Evolutionary conservation across 1,140 invertebrate genomes (phyloP).

Genomic region (Papilio machaon): DNA sequence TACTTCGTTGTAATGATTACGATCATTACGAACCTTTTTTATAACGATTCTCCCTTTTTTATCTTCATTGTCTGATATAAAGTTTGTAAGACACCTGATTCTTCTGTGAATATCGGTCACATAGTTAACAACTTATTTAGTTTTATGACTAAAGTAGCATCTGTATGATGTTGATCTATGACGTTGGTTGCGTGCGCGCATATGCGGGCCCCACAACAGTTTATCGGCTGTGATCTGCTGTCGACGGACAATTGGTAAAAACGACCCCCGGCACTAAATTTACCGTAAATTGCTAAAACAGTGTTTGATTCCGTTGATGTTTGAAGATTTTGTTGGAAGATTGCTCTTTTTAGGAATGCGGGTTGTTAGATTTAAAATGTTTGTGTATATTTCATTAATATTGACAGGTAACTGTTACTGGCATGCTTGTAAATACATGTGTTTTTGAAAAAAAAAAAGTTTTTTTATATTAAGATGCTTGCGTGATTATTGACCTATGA

Average conservation of each 20-base stretch:
- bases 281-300: slow-evolving; percentile 77
- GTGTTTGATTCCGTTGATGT: slow-evolving; percentile 61
- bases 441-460: slow-evolving; percentile 38
- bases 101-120: neutral
- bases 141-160: slow-evolving; percentile 19
- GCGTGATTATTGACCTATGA: too few species aligned
- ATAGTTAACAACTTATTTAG: neutral
- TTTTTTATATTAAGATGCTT: too few species aligned
- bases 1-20: too few species aligned
- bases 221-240: slow-evolving; percentile 66
- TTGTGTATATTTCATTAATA: slow-evolving; percentile 42
- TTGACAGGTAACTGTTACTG: slow-evolving; percentile 8
- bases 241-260: slow-evolving; percentile 75
- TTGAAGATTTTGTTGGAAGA: slow-evolving; percentile 72
- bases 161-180: slow-evolving; percentile 50
- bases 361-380: slow-evolving; percentile 64
- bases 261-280: slow-evolving; percentile 67
- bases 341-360: slow-evolving; percentile 72
- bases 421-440: slow-evolving; percentile 36
- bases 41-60: too few species aligned
- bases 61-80: too few species aligned
- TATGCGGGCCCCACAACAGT: slow-evolving; percentile 68
- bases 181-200: slow-evolving; percentile 68
- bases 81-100: neutral
- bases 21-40: too few species aligned